Percentiles rank a stretch among this genome's conserved stretches.
These are phyloP conservation scores for Loripinus fragilis DNA, from an alignment of 2,888 invertebrate genomes.

Conservation along the genomic window DNA sequence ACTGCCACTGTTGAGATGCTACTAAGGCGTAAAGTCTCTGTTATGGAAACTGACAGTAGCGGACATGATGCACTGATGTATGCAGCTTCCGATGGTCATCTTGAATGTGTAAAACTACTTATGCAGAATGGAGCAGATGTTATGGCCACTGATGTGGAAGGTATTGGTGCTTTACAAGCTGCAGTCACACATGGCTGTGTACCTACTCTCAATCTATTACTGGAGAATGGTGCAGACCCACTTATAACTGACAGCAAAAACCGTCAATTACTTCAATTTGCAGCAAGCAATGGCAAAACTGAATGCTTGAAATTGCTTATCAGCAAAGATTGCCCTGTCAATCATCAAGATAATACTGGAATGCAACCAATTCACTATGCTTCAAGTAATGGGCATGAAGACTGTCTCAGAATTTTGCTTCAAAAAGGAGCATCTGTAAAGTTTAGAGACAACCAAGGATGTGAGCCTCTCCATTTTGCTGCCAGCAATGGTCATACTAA, in stretches of 20 bases:
- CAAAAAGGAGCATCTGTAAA: neutral
- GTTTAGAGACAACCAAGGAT: neutral
- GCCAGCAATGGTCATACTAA: neutral
- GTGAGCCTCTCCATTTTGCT: conserved; percentile 12
- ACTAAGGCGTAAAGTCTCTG: neutral
- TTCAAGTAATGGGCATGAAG: neutral
- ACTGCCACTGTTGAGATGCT: neutral
- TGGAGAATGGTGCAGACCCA: neutral
- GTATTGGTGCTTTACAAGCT: conserved; percentile 6
- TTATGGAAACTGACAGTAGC: neutral
- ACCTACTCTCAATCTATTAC: neutral
- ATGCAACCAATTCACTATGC: conserved; percentile 13
- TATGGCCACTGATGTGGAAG: neutral
- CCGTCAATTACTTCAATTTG: conserved; percentile 9
- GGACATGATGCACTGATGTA: neutral
- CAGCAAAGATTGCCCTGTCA: neutral
- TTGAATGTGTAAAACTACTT: neutral
- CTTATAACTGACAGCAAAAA: neutral
- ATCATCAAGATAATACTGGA: neutral
- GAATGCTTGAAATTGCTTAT: neutral
- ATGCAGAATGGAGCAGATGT: neutral
- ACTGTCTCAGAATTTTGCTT: neutral
- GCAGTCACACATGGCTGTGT: conserved; percentile 13
- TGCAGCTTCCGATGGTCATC: neutral
- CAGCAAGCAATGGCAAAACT: conserved; percentile 3